A percentile compares a stretch with the other conserved stretches of the same genome.
phyloP scores from a whole-genome alignment of 53 echinoderm and acorn worm genomes.

The Paracentrotus lividus region DNA sequence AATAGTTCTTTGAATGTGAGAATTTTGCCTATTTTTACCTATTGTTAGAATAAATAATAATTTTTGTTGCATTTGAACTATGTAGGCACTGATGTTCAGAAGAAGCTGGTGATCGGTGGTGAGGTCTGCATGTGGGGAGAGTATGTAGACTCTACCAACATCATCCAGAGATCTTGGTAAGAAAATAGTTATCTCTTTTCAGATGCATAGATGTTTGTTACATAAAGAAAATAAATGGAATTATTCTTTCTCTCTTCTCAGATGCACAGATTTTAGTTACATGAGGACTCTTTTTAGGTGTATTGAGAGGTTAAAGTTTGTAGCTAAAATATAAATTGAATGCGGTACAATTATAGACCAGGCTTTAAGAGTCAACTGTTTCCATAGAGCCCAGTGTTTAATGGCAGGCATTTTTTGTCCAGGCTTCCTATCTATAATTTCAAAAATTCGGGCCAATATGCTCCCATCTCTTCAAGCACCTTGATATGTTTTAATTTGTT shows the following conservation, averaged over 20 bases:
- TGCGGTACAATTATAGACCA: no score
- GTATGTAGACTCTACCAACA: slow-evolving; percentile 92
- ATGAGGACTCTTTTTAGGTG: background rate
- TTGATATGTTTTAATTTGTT: background rate
- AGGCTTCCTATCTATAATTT: no score
- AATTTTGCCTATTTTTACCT: background rate
- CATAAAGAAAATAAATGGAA: background rate
- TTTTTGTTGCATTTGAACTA: background rate
- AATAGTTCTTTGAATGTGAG: no score
- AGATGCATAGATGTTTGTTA: background rate
- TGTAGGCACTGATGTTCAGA: slow-evolving; percentile 90
- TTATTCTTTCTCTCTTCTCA: background rate
- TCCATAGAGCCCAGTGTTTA: no score
- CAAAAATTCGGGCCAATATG: no score
- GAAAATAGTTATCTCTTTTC: slow-evolving; percentile 25
- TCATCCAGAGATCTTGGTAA: slow-evolving; percentile 95
- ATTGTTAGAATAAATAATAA: no score
- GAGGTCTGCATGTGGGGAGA: slow-evolving; percentile 99
- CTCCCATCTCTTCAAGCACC: no score
- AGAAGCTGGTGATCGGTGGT: slow-evolving; percentile 95
- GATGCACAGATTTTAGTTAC: background rate
- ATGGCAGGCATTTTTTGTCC: no score
- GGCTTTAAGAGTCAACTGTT: no score
- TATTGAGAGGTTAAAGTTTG: background rate
- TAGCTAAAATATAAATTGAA: no score